Conservation (phyloP, 2,888 invertebrate genomes). For the Pheosia gnoma region DNA sequence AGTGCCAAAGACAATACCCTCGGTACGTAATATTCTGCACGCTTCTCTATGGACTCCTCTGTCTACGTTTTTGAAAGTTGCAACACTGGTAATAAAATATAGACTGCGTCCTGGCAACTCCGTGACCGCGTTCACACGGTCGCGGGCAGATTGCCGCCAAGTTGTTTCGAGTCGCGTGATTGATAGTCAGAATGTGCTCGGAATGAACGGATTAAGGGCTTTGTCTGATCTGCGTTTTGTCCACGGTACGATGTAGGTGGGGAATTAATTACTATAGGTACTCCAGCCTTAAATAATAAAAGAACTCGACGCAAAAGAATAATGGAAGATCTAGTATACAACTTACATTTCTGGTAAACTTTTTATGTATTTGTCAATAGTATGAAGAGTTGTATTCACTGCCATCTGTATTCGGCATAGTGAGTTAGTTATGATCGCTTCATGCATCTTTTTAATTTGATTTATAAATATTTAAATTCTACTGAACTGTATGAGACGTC, state of each 20-base stretch:
- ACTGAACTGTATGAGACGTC: no score
- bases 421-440: no score
- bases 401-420: no score
- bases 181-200: slow-evolving; percentile 69
- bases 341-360: no score
- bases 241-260: slow-evolving; percentile 22
- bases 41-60: neutral
- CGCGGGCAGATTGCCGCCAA: slow-evolving; percentile 66
- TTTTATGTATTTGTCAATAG: no score
- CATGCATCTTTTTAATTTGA: no score
- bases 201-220: slow-evolving; percentile 65
- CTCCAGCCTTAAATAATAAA: no score
- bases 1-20: no score
- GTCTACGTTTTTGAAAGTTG: slow-evolving; percentile 60
- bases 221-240: slow-evolving; percentile 55
- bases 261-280: neutral
- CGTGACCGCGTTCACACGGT: slow-evolving; percentile 80
- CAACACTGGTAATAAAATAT: slow-evolving; percentile 70
- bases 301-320: no score
- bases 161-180: slow-evolving; percentile 70
- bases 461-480: no score
- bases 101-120: slow-evolving; percentile 53
- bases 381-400: no score
- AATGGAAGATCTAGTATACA: no score
- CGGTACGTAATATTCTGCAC: neutral